Evolutionary conservation across 2,113 vertebrate species (phyloP), one percentile per base, ranked within the genome.

Genomic region (Spea multiplicata): DNA sequence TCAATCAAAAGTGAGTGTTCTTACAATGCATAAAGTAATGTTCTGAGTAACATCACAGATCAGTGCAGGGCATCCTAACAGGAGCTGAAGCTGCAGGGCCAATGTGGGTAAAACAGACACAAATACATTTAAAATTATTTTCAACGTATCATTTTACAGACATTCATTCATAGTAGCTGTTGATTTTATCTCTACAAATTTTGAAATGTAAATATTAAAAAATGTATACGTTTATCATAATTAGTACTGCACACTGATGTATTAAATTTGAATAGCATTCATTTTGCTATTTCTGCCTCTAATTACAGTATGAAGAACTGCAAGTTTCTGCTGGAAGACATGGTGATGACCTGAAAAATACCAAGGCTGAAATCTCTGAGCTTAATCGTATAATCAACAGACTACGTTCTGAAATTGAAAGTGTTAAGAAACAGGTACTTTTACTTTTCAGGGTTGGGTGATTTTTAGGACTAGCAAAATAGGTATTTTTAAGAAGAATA

Each of bases 361-460:
- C 94, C 73, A 97, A 93, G 89, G 59, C 89, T 84, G 96, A 98
- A 88, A 95, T 97, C 57, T 89, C 94, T 0, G 94, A 98, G 71
- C 85, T 97, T 74, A 98, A 92, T 84, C 91, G 94, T 17, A 88
- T 92, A 82, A 94, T 97, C 5, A 86, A 93, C 81, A 88, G 93
- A 50, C 90, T 97, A 68, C 91, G 93, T 45, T 92, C 92, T 0
- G 96, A 98, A 77, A 97, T 96, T 0, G 96, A 97, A n/a, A 78
- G 83, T 0, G 86, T 96, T 79, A 98, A 96, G 82, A 93, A 89
- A 82, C 95, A 98, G 94, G 96, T 96, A 83, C 45, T 59, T 4
- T 71, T 13, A 13, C 10, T 59, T 12, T 59, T 59, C 55, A 59
- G 1, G 10, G 4, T 9, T 5, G 6, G 14, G 14, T 59, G 14